A percentile compares a stretch with the other conserved stretches of the same genome.
Conservation (phyloP, 2,888 invertebrate species). For the Eupithecia inturbata region DNA sequence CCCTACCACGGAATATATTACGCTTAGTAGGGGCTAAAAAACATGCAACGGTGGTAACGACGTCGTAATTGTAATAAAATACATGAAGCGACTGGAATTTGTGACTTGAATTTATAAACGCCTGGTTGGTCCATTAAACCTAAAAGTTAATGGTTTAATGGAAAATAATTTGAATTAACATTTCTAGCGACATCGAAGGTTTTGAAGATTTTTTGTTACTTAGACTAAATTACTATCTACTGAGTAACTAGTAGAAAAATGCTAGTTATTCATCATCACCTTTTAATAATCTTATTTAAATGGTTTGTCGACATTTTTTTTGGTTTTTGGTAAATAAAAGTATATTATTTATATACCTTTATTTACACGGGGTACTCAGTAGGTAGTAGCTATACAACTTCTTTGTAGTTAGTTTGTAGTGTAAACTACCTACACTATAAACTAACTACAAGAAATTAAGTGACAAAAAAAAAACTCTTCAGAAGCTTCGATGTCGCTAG, state of each 20-base stretch:
- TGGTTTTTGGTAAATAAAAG: no score
- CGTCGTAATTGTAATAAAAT: constrained; percentile 69
- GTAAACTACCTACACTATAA: no score
- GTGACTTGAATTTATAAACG: constrained; percentile 38
- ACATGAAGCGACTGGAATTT: constrained; percentile 49
- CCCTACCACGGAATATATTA: constrained; percentile 59
- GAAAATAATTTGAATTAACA: constrained; percentile 15
- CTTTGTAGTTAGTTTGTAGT: no score
- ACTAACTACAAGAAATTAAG: no score
- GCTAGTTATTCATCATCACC: no score
- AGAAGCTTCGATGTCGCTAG: no score
- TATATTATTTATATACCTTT: no score
- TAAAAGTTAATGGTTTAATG: constrained; percentile 33
- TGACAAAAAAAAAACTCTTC: no score
- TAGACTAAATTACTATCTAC: background rate
- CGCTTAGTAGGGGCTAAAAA: constrained; percentile 63
- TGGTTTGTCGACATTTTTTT: no score
- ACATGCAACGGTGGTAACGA: constrained; percentile 70
- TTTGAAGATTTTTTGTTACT: background rate
- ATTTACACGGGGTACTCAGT: no score
- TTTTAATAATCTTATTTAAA: background rate
- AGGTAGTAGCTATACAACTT: no score
- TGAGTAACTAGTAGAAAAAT: background rate
- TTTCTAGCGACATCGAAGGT: background rate
- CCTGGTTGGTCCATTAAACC: constrained; percentile 35